Evolutionary conservation across 2,888 invertebrate genomes (phyloP), one percentile per base, ranked within the genome.

Genomic region (Sesia apiformis): DNA sequence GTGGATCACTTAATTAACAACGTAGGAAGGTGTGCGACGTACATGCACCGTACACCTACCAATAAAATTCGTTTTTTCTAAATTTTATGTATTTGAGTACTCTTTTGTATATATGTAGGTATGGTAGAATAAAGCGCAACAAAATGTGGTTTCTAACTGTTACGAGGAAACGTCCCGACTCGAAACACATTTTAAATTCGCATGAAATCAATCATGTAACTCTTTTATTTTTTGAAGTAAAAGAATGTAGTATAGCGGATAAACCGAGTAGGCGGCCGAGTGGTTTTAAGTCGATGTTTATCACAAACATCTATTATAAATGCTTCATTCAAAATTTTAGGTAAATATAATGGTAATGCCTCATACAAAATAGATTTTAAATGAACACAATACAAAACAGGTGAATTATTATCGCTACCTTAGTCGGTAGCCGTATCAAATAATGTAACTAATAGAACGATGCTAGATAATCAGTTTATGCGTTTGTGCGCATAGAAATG

Each of bases 341-440:
- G 66, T 64, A 69, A 73, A 67, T 68, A 64, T 72, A 70, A 76
- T 73, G 62, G 69, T 68, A 73, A 70, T 69, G 63, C 65, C 63
- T 62, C 57, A 66, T 68, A 70, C 61, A 66, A 67, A 73, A 74
- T 63, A 63, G 61, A 53, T 74, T 70, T 73, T 72, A 67, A 76
- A 72, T 63, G 68, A 75, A 71, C 72, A 61, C 60, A 61, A 63
- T 62, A 65, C 59, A 57, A 61, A 52, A 61, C 62, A 72, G 72
- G 69, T 81, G 76, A 82, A 70, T 76, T 78, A 81, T 77, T 74
- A 72, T 75, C 66, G 65, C 69, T 65, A 65, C 72, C 72, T 73
- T 69, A 74, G 76, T 74, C 79, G 70, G 81, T 77, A 81, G 81
- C 78, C 64, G 67, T 70, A 74, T 74, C 68, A 71, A 72, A 76